Conservation (phyloP, 2,888 invertebrate species). For the Leucoptera coffeella region DNA sequence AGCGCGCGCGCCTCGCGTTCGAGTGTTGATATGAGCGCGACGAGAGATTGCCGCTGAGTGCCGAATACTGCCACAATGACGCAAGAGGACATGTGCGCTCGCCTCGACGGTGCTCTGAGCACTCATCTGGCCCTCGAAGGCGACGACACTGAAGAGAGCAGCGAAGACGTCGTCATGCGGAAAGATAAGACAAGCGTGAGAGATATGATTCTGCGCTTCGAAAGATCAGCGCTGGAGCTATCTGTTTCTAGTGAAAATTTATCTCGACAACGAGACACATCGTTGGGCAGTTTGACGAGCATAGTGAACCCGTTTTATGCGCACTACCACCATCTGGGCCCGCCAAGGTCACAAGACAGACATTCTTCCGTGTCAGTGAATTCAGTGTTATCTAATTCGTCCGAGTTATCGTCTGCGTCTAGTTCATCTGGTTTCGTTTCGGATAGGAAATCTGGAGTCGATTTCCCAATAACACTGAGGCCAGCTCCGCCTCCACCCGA, state of each 20-base stretch:
- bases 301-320: constrained; percentile 31
- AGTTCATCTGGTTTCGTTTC: constrained; percentile 44
- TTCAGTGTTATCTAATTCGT: constrained; percentile 40
- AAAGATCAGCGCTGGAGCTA: constrained; percentile 21
- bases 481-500: constrained; percentile 43
- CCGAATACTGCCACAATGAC: constrained; percentile 30
- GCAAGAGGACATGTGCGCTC: constrained; percentile 27
- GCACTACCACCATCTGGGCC: constrained; percentile 29
- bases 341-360: constrained; percentile 32
- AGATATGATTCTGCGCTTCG: constrained; percentile 41
- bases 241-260: constrained; percentile 30
- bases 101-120: constrained; percentile 22
- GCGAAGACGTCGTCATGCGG: constrained; percentile 19
- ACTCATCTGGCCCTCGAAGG: too few species aligned
- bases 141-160: constrained; percentile 14
- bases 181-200: constrained; percentile 30
- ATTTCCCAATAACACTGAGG: constrained; percentile 24
- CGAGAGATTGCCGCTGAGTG: constrained; percentile 15
- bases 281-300: constrained; percentile 31
- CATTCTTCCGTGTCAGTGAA: constrained; percentile 45
- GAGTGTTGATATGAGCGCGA: constrained; percentile 29
- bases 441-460: constrained; percentile 27
- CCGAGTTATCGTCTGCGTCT: constrained; percentile 40
- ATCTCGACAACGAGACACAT: constrained; percentile 22
- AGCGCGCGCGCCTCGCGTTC: constrained; percentile 16